Evolutionary conservation across 2,888 invertebrate genomes (phyloP).

Genomic region (Azorinus chamasolen): DNA sequence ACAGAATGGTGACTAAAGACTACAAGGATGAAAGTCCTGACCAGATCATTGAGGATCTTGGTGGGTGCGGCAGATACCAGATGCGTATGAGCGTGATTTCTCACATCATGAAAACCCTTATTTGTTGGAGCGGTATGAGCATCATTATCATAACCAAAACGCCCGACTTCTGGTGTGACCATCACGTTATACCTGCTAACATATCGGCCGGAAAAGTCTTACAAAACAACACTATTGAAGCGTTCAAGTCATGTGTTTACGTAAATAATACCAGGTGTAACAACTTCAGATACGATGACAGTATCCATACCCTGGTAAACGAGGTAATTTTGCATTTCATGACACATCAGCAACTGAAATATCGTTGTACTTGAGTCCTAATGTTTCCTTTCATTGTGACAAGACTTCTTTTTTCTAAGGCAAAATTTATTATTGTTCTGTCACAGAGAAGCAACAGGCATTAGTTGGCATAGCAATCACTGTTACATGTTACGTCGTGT

Average conservation of each 20-base stretch:
- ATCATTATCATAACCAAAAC: conserved; percentile 35
- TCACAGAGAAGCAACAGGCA: too few species aligned
- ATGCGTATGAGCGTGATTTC: conserved; percentile 29
- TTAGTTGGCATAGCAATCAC: too few species aligned
- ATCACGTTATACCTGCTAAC: conserved; percentile 9
- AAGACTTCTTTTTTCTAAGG: too few species aligned
- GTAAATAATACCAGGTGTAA: conserved; percentile 35
- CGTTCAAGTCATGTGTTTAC: conserved; percentile 12
- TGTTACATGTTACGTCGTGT: too few species aligned
- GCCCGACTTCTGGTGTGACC: conserved; percentile 38
- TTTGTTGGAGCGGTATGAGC: conserved; percentile 35
- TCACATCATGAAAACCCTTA: conserved; percentile 33
- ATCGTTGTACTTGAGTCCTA: too few species aligned
- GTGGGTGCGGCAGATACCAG: conserved; percentile 50
- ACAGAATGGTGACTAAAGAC: too few species aligned
- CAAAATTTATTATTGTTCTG: too few species aligned
- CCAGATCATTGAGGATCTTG: conserved; percentile 46
- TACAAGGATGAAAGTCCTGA: conserved; percentile 29
- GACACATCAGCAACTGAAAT: too few species aligned
- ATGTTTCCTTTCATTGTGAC: too few species aligned
- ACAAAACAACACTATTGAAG: neutral
- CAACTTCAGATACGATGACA: conserved; percentile 13
- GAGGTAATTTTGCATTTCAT: too few species aligned
- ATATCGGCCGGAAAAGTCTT: neutral
- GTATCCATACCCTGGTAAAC: conserved; percentile 20